Evolutionary conservation across 2,797 vertebrate genomes (phyloP).

Genomic region (Emys orbicularis): DNA sequence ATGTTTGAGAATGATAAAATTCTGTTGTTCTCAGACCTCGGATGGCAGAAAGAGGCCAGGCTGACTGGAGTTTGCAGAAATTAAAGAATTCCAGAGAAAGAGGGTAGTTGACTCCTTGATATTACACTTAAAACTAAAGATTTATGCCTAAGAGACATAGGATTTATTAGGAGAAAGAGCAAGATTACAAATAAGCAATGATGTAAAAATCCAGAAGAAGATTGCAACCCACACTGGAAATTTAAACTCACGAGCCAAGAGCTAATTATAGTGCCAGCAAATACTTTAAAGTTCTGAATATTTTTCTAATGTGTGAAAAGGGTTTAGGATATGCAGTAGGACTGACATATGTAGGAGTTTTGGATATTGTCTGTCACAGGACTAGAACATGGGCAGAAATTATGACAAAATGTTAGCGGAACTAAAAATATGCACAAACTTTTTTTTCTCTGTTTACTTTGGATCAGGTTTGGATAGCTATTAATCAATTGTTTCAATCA

Average conservation of each 20-base stretch:
- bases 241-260: constrained; percentile 35
- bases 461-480: neutral
- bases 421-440: neutral
- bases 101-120: neutral
- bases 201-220: constrained; percentile 39
- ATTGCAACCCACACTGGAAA: constrained; percentile 53
- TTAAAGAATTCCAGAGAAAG: neutral
- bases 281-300: neutral
- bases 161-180: constrained; percentile 60
- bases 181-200: constrained; percentile 51
- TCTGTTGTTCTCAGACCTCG: neutral
- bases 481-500: neutral
- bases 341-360: neutral
- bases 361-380: neutral
- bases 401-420: neutral
- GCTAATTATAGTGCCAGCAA: constrained; percentile 44
- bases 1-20: neutral
- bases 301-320: neutral
- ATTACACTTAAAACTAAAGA: constrained; percentile 25
- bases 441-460: neutral
- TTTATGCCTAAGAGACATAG: constrained; percentile 24
- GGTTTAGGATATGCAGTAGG: neutral
- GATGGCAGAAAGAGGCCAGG: neutral
- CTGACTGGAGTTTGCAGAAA: neutral
- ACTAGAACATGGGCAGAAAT: neutral